Evolutionary conservation across 2,113 vertebrate genomes (phyloP).

Genomic region (Gila orcuttii): DNA sequence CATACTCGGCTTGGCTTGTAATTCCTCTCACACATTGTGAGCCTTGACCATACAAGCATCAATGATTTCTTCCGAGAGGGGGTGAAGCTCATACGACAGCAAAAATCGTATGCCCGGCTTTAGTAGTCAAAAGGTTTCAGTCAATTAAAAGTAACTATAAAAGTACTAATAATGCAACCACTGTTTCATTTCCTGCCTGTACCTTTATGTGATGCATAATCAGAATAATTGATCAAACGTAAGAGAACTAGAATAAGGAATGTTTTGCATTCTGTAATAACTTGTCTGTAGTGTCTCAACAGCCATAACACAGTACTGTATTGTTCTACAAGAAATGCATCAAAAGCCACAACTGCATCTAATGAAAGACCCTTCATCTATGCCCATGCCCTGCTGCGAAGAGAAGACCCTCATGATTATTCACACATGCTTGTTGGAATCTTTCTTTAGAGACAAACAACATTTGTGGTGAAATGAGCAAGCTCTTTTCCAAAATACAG

Average conservation of each 20-base stretch:
- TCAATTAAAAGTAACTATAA: neutral
- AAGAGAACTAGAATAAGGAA: neutral
- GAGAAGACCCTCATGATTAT: constrained; percentile 22
- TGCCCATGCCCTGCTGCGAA: constrained; percentile 54
- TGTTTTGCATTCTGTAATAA: constrained; percentile 46
- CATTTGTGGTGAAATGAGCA: constrained; percentile 19
- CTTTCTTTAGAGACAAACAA: constrained; percentile 47
- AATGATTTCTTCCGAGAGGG: too few relatives aligned
- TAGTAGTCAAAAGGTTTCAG: neutral
- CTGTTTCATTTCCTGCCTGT: neutral
- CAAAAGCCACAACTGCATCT: constrained; percentile 38
- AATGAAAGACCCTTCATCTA: constrained; percentile 54
- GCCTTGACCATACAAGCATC: too few relatives aligned
- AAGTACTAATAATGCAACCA: neutral
- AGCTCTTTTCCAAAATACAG: constrained; percentile 53
- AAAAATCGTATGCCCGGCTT: too few relatives aligned
- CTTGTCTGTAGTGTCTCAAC: constrained; percentile 32
- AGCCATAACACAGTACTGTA: constrained; percentile 20
- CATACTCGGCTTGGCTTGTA: too few relatives aligned
- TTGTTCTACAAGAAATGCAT: constrained; percentile 29
- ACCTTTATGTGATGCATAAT: constrained; percentile 13
- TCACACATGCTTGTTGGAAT: constrained; percentile 55
- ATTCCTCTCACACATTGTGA: too few relatives aligned
- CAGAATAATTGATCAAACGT: constrained; percentile 3
- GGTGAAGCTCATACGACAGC: too few relatives aligned